Conservation (phyloP, 2,797 vertebrate species). For the Scolopax bukidnonensis region DNA sequence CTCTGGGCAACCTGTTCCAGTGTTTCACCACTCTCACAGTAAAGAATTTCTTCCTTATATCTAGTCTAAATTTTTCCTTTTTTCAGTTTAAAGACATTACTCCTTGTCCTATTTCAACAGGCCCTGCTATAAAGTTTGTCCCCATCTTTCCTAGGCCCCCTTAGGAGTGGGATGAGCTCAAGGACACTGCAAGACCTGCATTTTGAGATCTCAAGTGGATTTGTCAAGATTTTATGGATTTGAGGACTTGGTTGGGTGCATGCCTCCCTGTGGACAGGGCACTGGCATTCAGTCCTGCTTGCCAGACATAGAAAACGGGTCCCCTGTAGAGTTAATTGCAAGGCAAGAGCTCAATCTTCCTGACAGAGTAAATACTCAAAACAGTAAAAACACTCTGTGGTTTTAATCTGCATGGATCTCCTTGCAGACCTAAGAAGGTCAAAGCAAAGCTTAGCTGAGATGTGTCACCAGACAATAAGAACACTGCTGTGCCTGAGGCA, state of each 20-base stretch:
- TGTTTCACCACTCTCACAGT: neutral
- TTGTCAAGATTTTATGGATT: neutral
- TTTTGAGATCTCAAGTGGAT: neutral
- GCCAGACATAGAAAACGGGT: accelerated
- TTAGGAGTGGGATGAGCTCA: neutral
- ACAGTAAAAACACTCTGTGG: neutral
- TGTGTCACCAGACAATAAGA: accelerated
- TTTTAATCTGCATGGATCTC: neutral
- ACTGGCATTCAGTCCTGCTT: neutral
- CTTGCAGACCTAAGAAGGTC: neutral
- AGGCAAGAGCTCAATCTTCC: neutral
- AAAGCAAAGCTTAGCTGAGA: neutral
- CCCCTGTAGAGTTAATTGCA: neutral
- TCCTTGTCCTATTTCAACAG: neutral
- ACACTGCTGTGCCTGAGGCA: neutral
- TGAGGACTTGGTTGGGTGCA: accelerated
- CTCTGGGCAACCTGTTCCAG: neutral
- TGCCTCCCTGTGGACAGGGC: neutral
- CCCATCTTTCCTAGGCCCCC: neutral
- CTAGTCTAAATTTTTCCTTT: neutral
- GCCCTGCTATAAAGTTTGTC: neutral
- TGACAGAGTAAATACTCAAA: neutral
- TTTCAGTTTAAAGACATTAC: neutral
- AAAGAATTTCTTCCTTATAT: neutral
- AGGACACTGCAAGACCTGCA: neutral